A percentile compares a stretch with the other conserved stretches of the same genome.
These are phyloP conservation scores for Aphis craccivora DNA, from an alignment of 1,140 invertebrate genomes.

Conservation along the genomic window DNA sequence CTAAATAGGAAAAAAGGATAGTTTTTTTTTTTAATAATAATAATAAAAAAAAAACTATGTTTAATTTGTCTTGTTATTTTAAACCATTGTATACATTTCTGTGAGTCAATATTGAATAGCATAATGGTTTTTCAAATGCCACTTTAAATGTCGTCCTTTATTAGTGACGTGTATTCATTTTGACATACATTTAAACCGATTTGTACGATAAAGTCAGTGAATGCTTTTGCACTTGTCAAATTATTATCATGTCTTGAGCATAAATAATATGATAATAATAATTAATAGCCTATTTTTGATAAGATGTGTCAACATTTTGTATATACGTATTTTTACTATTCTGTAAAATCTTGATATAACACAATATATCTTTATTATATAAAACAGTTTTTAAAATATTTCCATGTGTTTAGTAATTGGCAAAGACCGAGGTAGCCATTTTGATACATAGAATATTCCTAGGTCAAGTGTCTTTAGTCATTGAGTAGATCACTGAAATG, in stretches of 20 bases:
- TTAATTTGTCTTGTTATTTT: too few relatives aligned
- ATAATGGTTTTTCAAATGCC: neutral
- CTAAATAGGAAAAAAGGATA: too few relatives aligned
- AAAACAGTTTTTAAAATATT: neutral
- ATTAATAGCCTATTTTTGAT: neutral
- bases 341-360: neutral
- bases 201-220: neutral
- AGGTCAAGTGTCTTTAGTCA: too few relatives aligned
- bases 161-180: neutral
- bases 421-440: neutral
- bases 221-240: neutral
- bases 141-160: neutral
- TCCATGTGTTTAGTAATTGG: neutral
- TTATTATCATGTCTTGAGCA: neutral
- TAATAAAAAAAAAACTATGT: too few relatives aligned
- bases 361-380: neutral
- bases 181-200: neutral
- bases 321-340: neutral
- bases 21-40: too few relatives aligned
- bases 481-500: too few relatives aligned
- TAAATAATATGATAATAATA: neutral
- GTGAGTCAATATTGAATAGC: neutral
- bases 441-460: too few relatives aligned
- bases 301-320: neutral
- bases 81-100: neutral